Evolutionary conservation across 2,888 invertebrate genomes (phyloP).

Genomic region (Incurvaria masculella): DNA sequence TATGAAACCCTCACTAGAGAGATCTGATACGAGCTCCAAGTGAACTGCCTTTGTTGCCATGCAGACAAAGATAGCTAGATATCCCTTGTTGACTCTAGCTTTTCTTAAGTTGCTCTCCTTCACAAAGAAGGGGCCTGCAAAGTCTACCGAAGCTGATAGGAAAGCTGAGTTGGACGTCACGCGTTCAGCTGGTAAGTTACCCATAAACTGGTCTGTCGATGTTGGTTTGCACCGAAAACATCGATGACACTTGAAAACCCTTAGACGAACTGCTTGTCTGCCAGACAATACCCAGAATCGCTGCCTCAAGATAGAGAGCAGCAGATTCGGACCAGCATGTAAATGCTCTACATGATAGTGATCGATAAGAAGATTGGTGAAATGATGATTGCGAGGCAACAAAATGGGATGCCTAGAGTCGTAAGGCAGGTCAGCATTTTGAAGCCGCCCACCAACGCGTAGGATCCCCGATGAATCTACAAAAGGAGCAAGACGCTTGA

Average conservation of each 20-base stretch:
- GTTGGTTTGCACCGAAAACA: not conserved
- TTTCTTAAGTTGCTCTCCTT: conserved; percentile 4
- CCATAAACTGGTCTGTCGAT: not conserved
- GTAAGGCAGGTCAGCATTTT: not conserved
- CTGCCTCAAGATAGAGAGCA: too few species aligned
- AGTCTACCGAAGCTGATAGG: conserved; percentile 10
- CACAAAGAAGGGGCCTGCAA: conserved; percentile 15
- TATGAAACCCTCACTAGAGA: not conserved
- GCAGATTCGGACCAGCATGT: too few species aligned
- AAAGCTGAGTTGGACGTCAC: conserved; percentile 9
- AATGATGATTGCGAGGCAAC: not conserved
- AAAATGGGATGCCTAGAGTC: conserved; percentile 1
- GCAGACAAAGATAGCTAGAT: conserved; percentile 14
- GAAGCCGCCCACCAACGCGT: too few species aligned
- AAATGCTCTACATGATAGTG: not conserved
- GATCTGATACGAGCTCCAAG: conserved; percentile 1
- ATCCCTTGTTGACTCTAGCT: conserved; percentile 10
- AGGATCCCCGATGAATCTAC: too few species aligned
- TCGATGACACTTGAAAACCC: not conserved
- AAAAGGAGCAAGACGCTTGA: too few species aligned
- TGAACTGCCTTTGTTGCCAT: conserved; percentile 4
- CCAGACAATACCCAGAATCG: not conserved
- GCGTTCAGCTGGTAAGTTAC: conserved; percentile 7
- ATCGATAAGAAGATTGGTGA: conserved; percentile 1
- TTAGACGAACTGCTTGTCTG: not conserved